Conservation (phyloP, 2,888 invertebrate species). For the Dorcus hopei region DNA sequence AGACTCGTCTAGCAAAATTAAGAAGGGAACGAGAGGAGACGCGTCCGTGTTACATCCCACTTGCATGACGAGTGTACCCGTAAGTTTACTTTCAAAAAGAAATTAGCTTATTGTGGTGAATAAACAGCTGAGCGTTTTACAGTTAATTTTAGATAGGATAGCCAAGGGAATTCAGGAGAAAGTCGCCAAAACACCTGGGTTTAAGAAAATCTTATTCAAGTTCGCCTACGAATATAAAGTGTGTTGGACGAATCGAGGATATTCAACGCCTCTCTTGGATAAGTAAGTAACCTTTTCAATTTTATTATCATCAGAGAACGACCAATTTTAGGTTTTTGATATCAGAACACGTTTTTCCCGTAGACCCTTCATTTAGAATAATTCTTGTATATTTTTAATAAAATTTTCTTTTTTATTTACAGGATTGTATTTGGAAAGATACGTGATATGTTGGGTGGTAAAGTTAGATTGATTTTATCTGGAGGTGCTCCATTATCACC, state of each 20-base stretch:
- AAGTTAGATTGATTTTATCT: constrained; percentile 80
- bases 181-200: constrained; percentile 75
- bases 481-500: constrained; percentile 96
- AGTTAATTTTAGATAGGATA: constrained; percentile 95
- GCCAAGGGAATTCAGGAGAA: constrained; percentile 96
- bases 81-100: constrained; percentile 48
- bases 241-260: constrained; percentile 78
- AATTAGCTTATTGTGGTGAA: neutral
- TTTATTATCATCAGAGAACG: no score
- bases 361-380: neutral
- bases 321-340: neutral
- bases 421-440: constrained; percentile 59
- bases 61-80: constrained; percentile 94
- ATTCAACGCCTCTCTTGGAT: constrained; percentile 75
- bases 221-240: constrained; percentile 94
- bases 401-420: constrained; percentile 25
- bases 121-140: constrained; percentile 25
- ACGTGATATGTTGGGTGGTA: constrained; percentile 75
- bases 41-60: constrained; percentile 88
- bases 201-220: constrained; percentile 83
- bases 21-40: constrained; percentile 92
- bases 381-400: neutral
- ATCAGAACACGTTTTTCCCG: neutral
- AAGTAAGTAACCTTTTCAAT: constrained; percentile 47
- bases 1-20: constrained; percentile 92